These are phyloP conservation scores for Myripristis jacobus DNA, from an alignment of 2,797 vertebrate species.

Conservation along the genomic window DNA sequence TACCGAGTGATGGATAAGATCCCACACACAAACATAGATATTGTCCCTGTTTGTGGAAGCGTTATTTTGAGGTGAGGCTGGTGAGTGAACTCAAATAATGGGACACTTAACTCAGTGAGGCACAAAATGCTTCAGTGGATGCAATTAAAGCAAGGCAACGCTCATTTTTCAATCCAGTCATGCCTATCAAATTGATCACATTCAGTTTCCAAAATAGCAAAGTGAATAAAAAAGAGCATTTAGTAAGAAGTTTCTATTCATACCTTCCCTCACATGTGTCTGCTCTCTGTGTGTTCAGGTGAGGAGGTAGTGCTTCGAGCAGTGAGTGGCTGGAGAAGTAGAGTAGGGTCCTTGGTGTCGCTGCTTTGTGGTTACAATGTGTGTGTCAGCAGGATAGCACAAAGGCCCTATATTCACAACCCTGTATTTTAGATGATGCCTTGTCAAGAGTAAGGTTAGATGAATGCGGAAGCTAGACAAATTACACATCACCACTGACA, in stretches of 20 bases:
- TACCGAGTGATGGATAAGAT: slow-evolving; percentile 26
- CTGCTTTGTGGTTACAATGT: slow-evolving; percentile 50
- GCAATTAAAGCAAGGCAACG: slow-evolving; percentile 77
- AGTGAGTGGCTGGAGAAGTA: slow-evolving; percentile 58
- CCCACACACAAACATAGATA: slow-evolving; percentile 38
- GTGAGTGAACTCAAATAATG: slow-evolving; percentile 66
- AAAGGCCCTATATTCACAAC: slow-evolving; percentile 61
- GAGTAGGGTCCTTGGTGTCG: slow-evolving; percentile 48
- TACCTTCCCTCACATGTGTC: slow-evolving; percentile 44
- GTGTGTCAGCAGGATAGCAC: slow-evolving; percentile 69
- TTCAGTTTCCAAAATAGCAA: slow-evolving; percentile 30
- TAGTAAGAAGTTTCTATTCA: slow-evolving; percentile 72
- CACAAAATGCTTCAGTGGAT: slow-evolving; percentile 69
- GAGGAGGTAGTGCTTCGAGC: slow-evolving; percentile 66
- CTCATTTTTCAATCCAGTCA: slow-evolving; percentile 76
- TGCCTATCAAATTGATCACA: slow-evolving; percentile 76
- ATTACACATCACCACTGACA: slow-evolving; percentile 68
- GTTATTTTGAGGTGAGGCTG: slow-evolving; percentile 60
- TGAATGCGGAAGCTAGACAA: slow-evolving; percentile 71
- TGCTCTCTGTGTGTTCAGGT: slow-evolving; percentile 47
- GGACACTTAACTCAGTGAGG: slow-evolving; percentile 67
- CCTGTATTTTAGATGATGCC: slow-evolving; percentile 57
- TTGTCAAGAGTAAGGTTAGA: slow-evolving; percentile 72
- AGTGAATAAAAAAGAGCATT: slow-evolving; percentile 22
- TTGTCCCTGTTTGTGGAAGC: slow-evolving; percentile 40